phyloP scores from a whole-genome alignment of 2,888 invertebrate genomes.

The Eupsilia transversa region DNA sequence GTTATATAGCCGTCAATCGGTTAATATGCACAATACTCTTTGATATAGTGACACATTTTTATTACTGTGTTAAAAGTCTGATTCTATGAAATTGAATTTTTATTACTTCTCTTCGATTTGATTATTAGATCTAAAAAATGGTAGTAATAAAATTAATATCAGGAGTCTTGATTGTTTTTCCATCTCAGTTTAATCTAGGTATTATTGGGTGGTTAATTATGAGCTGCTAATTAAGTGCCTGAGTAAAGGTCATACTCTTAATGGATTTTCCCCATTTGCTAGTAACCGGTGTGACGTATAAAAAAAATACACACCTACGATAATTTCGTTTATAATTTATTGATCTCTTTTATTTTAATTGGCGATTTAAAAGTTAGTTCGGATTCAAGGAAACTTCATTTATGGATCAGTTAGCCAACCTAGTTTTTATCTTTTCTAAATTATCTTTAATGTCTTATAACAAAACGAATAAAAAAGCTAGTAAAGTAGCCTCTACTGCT shows the following conservation, averaged over 20 bases:
- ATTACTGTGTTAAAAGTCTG: conserved; percentile 75
- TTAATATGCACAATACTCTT: conserved; percentile 30
- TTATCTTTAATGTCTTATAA: conserved; percentile 1
- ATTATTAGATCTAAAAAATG: conserved; percentile 21
- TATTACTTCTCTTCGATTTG: conserved; percentile 3
- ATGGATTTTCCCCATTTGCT: conserved; percentile 40
- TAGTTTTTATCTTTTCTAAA: neutral
- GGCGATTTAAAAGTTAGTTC: conserved; percentile 4
- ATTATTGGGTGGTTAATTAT: conserved; percentile 54
- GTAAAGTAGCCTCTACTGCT: neutral
- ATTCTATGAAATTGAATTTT: conserved; percentile 37
- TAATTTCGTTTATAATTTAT: conserved; percentile 32
- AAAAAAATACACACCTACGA: conserved; percentile 20
- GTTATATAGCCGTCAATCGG: neutral
- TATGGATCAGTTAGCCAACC: neutral
- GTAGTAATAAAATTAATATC: conserved; percentile 23
- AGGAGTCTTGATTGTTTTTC: conserved; percentile 36
- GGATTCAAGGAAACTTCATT: conserved; percentile 27
- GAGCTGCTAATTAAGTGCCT: conserved; percentile 40
- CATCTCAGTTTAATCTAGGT: conserved; percentile 38
- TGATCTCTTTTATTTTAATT: conserved; percentile 26
- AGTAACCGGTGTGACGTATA: conserved; percentile 38
- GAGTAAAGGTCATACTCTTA: conserved; percentile 46
- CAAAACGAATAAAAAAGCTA: neutral
- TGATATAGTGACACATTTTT: conserved; percentile 72